Base-by-base conservation (phyloP, 2,888 invertebrate genomes). In the Caenorhabditis sp. region DNA sequence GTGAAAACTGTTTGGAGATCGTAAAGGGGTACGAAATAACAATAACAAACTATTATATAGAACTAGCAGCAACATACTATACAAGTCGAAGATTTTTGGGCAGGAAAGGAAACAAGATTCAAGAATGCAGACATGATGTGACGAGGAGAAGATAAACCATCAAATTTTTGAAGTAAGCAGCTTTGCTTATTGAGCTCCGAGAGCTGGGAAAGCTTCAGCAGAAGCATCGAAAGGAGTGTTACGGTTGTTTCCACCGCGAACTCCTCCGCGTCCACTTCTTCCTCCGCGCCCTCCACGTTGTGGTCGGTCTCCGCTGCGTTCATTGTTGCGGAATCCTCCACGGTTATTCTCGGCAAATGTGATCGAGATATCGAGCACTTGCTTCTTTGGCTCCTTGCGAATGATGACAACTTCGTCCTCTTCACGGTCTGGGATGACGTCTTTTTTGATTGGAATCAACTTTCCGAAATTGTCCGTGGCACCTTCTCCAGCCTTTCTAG, bases 171-270 rank as follows among this genome's bases (percentile, higher is more conserved):
- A 60, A 62, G 58, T 54, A 58, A 65, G 72, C 27, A 43, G 27
- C 1, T 31, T 23, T 58, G 53, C 58, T 74, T 81, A 79, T 69
- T 78, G 66, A 59, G 78, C 77, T 60, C 81, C 82, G n/a, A 84
- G 82, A 57, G 83, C 83, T 51, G 84, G 84, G 83, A 84, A 84
- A 17, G 79, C 77, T 21, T 84, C 84, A 23, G 69, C 71, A 43
- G 79, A 76, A 59, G 82, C 72, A 61, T 77, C 71, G 78, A 83
- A 84, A 43, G 76, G 79, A 62, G 72, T 57, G 49, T 36, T 36
- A 43, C 55, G 27, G 36, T 65, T 49, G 53, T 37, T 53, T 62
- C 65, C 49, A 50, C 65, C 49, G 49, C 62, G 62, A 54, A 62
- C 66, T 69, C 66, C 67, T 69, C 75, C 68, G 50, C 70, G 60